These are phyloP conservation scores for Augiades crinisus DNA, from an alignment of 2,888 invertebrate genomes.

Conservation along the genomic window DNA sequence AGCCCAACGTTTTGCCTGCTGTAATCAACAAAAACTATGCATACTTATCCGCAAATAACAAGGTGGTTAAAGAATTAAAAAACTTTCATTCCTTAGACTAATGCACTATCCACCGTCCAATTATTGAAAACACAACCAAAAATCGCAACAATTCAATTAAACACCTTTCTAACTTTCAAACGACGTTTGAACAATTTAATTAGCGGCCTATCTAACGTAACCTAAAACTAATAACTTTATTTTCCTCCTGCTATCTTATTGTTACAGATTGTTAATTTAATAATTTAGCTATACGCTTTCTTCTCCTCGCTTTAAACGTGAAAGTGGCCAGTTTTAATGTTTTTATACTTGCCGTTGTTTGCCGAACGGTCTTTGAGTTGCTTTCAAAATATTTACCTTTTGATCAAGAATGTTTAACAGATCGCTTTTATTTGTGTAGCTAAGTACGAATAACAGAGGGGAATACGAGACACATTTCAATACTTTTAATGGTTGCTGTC, in stretches of 20 bases:
- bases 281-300: constrained; percentile 63
- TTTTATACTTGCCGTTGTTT: constrained; percentile 19
- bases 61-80: not conserved
- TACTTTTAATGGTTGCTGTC: too few species aligned
- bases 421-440: not conserved
- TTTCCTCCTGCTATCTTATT: constrained; percentile 29
- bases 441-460: too few species aligned
- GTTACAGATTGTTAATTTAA: constrained; percentile 73
- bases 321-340: constrained; percentile 49
- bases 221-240: constrained; percentile 27
- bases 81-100: not conserved
- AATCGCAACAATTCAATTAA: constrained; percentile 19
- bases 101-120: not conserved
- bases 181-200: constrained; percentile 14
- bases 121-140: constrained; percentile 7
- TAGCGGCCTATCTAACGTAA: constrained; percentile 18
- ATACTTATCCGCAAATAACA: not conserved
- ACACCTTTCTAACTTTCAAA: constrained; percentile 21
- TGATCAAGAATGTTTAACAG: not conserved
- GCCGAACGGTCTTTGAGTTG: not conserved
- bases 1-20: too few species aligned
- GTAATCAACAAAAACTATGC: too few species aligned
- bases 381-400: constrained; percentile 21
- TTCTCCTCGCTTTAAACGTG: constrained; percentile 47
- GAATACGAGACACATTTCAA: too few species aligned